These are phyloP conservation scores for Lophotis ruficrista DNA, from an alignment of 2,113 vertebrate genomes.

Conservation along the genomic window DNA sequence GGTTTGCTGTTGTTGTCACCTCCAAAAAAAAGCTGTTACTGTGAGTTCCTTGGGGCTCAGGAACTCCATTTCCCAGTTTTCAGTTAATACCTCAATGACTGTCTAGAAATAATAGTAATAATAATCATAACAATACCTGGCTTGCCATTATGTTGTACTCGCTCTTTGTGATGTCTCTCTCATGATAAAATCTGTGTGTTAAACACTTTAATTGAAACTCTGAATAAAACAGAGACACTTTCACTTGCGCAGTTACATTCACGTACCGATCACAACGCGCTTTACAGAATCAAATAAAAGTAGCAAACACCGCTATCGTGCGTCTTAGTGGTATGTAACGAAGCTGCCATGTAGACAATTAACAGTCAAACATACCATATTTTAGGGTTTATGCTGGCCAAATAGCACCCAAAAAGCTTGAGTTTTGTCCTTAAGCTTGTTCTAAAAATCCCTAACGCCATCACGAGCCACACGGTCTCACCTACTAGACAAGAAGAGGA, in stretches of 20 bases:
- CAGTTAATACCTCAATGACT: neutral
- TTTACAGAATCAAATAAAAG: neutral
- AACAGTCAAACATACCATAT: neutral
- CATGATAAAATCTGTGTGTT: neutral
- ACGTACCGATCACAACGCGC: neutral
- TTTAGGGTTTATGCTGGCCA: neutral
- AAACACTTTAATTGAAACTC: constrained; percentile 36
- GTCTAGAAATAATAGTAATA: constrained; percentile 1
- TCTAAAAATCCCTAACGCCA: neutral
- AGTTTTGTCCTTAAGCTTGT: neutral
- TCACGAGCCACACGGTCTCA: fast-evolving
- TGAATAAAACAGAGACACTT: constrained; percentile 1
- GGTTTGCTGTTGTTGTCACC: neutral
- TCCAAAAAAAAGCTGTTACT: neutral
- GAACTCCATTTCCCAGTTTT: neutral
- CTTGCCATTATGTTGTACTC: neutral
- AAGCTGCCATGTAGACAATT: neutral
- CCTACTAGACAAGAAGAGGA: neutral
- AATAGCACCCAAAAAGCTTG: neutral
- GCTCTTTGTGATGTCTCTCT: neutral
- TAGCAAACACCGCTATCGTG: neutral
- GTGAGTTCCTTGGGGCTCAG: neutral
- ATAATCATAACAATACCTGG: neutral
- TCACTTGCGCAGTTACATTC: neutral
- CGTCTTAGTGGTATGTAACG: neutral